Evolutionary conservation across 2,797 vertebrate species (phyloP).

Genomic region (Lycodopsis pacificus): DNA sequence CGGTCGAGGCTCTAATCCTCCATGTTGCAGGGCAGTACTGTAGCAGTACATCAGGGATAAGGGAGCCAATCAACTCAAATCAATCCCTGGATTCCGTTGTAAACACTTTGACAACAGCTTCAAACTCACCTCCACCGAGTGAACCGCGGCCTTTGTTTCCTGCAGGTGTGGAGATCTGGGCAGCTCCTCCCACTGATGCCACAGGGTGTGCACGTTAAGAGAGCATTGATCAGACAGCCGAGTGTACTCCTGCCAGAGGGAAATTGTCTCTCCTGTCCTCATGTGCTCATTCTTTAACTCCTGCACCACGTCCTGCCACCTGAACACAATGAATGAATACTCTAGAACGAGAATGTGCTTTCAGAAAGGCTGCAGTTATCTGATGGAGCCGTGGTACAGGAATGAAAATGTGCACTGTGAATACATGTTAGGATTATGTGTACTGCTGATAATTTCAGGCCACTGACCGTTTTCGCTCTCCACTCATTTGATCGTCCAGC

Average conservation of each 20-base stretch:
- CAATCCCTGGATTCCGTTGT: not conserved
- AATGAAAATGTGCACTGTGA: not conserved
- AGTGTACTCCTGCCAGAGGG: constrained; percentile 85
- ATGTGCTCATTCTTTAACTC: constrained; percentile 78
- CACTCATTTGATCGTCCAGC: constrained; percentile 66
- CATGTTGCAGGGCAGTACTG: not conserved
- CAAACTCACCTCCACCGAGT: constrained; percentile 57
- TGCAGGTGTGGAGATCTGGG: constrained; percentile 69
- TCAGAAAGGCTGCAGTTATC: not conserved
- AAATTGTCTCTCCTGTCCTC: constrained; percentile 66
- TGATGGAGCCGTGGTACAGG: not conserved
- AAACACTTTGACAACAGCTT: not conserved
- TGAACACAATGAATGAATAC: constrained; percentile 54
- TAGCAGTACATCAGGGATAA: not conserved
- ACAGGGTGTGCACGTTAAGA: constrained; percentile 64
- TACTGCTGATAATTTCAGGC: not conserved
- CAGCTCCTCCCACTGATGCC: constrained; percentile 80
- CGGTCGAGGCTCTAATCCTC: accelerated
- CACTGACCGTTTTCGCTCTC: constrained; percentile 73
- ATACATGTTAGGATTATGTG: not conserved
- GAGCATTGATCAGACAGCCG: constrained; percentile 59
- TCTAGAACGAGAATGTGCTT: not conserved
- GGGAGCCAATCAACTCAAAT: not conserved
- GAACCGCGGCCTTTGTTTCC: constrained; percentile 56
- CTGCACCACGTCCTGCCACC: constrained; percentile 84